Evolutionary conservation across 2,797 vertebrate genomes (phyloP), one percentile per base, ranked within the genome.

Genomic region (Cuculus canorus): DNA sequence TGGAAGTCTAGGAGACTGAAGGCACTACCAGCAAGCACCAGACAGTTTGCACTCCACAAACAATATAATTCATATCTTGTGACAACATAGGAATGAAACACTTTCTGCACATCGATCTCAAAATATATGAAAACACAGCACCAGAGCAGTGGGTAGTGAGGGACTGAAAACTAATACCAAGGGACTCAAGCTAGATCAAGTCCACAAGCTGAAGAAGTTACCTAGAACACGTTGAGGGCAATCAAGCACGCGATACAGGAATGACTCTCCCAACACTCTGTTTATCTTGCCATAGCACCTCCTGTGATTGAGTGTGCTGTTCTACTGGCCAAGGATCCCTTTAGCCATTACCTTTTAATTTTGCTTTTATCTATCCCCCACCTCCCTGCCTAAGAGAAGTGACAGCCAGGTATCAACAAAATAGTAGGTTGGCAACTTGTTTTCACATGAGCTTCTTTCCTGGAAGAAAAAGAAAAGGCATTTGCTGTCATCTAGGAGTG

Each of bases 61-160:
- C n/a, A n/a, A n/a, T n/a, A 33, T 7, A 32, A 27, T 7, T 48
- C 4, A 0, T 5, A 30, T 45, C 63, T 80, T 53, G 33, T 41
- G 56, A 25, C 4, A 61, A 64, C 64, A 33, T 70, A 72, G 45
- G 64, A 77, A 50, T 9, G 39, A 81, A 72, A 45, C 19, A 17
- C 76, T 33, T 53, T 76, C 33, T 66, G 53, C 53, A 86, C 83
- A 83, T 1, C 76, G 9, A 80, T 33, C 27, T 66, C 59, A 43
- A 83, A 80, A 45, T 7, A 30, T 1, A 43, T 3, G 11, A 73
- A 50, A 54, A 28, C 17, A 43, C 18, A 61, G 45, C 25, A 76
- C n/a, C 23, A 22, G 0, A 56, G 35, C 50, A 59, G 60, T 32
- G 18, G n/a, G 22, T 65, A 82, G 41, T 56, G 28, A 92, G 41